These are phyloP conservation scores for Trachymyrmex cornetzi DNA, from an alignment of 1,140 invertebrate genomes.

Conservation along the genomic window DNA sequence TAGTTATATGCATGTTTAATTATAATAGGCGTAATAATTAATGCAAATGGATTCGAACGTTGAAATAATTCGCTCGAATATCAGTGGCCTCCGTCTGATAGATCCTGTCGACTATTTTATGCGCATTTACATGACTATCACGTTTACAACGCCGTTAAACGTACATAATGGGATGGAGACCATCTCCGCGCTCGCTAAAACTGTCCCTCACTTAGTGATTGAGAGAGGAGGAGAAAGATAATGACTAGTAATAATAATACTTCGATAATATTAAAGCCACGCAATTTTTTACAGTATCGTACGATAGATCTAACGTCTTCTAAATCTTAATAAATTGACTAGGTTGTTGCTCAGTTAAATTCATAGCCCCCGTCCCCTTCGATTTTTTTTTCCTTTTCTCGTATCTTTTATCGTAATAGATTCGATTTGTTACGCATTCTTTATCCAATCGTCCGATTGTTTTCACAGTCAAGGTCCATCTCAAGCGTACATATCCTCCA, in stretches of 20 bases:
- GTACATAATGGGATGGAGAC: slow-evolving; percentile 6
- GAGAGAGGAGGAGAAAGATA: slow-evolving; percentile 22
- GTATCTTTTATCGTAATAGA: slow-evolving; percentile 12
- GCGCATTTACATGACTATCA: slow-evolving; percentile 22
- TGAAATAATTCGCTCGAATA: slow-evolving; percentile 37
- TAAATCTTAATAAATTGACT: slow-evolving; percentile 66
- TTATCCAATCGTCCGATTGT: not conserved
- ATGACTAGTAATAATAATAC: slow-evolving; percentile 45
- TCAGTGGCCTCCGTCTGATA: not conserved
- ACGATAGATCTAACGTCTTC: slow-evolving; percentile 37
- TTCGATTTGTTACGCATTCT: slow-evolving; percentile 3
- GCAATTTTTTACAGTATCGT: slow-evolving; percentile 38
- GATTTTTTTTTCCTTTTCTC: not conserved
- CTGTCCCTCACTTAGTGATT: slow-evolving; percentile 13
- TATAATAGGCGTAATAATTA: not conserved
- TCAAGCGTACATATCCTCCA: not conserved
- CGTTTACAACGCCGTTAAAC: slow-evolving; percentile 32
- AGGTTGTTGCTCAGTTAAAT: slow-evolving; percentile 43
- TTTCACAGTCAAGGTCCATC: not conserved
- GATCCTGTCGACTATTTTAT: slow-evolving; percentile 39
- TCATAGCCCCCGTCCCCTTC: not conserved
- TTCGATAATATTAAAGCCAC: slow-evolving; percentile 52
- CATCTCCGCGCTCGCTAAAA: slow-evolving; percentile 15
- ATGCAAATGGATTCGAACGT: slow-evolving; percentile 12
- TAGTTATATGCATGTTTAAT: not conserved